These are phyloP conservation scores for Grapholita molesta DNA, from an alignment of 1,140 invertebrate genomes.

Conservation along the genomic window DNA sequence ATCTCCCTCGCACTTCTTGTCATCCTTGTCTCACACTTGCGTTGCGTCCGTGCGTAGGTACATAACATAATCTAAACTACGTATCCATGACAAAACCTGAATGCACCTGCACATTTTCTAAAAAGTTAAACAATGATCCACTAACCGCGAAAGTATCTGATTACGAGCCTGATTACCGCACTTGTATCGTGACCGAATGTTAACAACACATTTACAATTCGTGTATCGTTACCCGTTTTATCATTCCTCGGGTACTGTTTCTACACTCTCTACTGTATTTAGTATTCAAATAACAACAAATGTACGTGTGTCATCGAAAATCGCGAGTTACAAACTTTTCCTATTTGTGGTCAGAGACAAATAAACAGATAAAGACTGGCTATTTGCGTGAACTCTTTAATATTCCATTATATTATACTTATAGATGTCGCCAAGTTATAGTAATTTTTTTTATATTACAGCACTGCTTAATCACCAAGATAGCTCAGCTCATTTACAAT, in stretches of 20 bases:
- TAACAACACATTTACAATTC: neutral
- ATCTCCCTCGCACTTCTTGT: too few species aligned
- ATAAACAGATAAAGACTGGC: neutral
- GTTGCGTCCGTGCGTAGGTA: too few species aligned
- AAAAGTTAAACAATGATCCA: neutral
- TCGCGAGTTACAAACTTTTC: neutral
- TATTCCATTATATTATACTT: too few species aligned
- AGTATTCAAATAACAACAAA: neutral
- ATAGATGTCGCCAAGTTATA: too few species aligned
- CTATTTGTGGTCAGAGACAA: neutral
- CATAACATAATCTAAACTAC: too few species aligned
- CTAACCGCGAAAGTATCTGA: neutral
- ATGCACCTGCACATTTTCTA: neutral
- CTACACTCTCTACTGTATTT: neutral
- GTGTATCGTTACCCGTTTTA: neutral
- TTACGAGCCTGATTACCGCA: neutral
- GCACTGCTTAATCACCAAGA: too few species aligned
- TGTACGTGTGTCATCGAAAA: neutral
- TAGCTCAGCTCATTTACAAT: too few species aligned
- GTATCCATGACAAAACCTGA: neutral
- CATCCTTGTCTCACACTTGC: too few species aligned
- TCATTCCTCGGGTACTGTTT: slow-evolving; percentile 1
- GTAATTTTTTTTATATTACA: too few species aligned
- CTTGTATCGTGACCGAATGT: neutral
- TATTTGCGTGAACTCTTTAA: too few species aligned